Conservation (phyloP, 2,888 invertebrate species). For the Drosophila suboccidentalis region DNA sequence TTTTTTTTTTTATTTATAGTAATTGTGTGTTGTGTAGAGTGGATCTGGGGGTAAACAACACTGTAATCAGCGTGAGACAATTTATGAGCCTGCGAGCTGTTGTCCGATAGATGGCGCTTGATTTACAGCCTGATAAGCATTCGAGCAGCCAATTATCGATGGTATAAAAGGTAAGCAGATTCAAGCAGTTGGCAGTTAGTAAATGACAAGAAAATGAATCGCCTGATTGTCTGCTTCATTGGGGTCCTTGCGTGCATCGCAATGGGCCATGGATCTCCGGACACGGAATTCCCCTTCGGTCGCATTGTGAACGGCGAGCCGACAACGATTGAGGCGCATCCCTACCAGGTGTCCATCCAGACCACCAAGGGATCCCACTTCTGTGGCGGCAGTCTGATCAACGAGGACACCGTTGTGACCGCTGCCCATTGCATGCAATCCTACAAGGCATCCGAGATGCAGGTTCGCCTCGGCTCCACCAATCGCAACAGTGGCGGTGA, state of each 20-base stretch:
- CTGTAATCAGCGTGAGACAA: slow-evolving; percentile 46
- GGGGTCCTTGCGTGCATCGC: slow-evolving; percentile 53
- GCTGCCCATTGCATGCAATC: slow-evolving; percentile 85
- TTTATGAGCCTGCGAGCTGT: slow-evolving; percentile 23
- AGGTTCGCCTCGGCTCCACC: slow-evolving; percentile 84
- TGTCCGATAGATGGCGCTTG: slow-evolving; percentile 38
- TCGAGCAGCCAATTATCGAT: background rate
- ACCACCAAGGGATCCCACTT: slow-evolving; percentile 78
- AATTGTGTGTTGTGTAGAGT: slow-evolving; percentile 1
- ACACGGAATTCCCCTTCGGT: slow-evolving; percentile 67
- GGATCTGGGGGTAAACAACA: slow-evolving; percentile 1
- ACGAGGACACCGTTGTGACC: slow-evolving; percentile 81
- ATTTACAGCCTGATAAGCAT: slow-evolving; percentile 50
- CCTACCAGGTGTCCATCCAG: slow-evolving; percentile 86
- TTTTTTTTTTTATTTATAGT: slow-evolving; percentile 12
- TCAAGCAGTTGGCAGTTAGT: slow-evolving; percentile 32
- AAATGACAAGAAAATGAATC: slow-evolving; percentile 56
- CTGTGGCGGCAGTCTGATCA: slow-evolving; percentile 86
- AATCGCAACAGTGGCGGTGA: slow-evolving; percentile 82
- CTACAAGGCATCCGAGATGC: slow-evolving; percentile 51
- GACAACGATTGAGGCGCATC: slow-evolving; percentile 84
- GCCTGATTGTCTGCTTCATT: slow-evolving; percentile 44
- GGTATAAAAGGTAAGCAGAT: slow-evolving; percentile 51
- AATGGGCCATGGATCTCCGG: slow-evolving; percentile 40
- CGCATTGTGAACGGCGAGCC: slow-evolving; percentile 86